Evolutionary conservation across 2,797 vertebrate genomes (phyloP), one percentile per base, ranked within the genome.

Genomic region (Sebastes cheni): DNA sequence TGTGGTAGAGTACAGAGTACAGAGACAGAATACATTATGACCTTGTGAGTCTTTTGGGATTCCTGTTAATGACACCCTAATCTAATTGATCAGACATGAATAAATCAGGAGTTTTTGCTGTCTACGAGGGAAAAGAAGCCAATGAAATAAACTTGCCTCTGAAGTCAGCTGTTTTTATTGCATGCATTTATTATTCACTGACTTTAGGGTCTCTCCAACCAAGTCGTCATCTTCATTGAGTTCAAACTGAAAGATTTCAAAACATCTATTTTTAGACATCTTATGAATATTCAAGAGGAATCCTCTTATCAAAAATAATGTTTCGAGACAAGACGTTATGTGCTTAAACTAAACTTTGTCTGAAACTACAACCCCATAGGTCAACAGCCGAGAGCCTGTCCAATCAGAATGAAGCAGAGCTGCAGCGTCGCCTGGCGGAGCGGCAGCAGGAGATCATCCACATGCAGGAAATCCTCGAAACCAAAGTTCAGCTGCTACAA

Each of bases 401-500:
- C 13, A 95, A 90, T 91, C 96, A 95, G 85, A 97, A 95, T 93
- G 97, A 96, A 83, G 96, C 95, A 0, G 95, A 94, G 11, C 94
- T 96, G 72, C 95, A 83, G 89, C 94, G 92, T 58, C 95, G 94
- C 82, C 95, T 95, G 84, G 93, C 95, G 12, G 96, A 97, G 78
- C 89, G 65, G 3, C 96, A 97, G 92, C 94, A 96, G 81, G 97
- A 98, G 85, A 96, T 96, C 0, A 93, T 96, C 73, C 96, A 97
- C 0, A 95, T 96, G 76, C 96, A 96, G 0, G 96, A 97, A 71
- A 91, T 96, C 83, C 93, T 98, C 81, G 94, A 97, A 72, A 95
- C 95, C 86, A 97, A 97, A 91, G 96, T 97, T 42, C 96, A 97
- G 88, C 95, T 96, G 75, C 94, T 98, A 59, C 97, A 97, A 65